phyloP scores from a whole-genome alignment of 2,888 invertebrate species.

The Microctonus brassicae region DNA sequence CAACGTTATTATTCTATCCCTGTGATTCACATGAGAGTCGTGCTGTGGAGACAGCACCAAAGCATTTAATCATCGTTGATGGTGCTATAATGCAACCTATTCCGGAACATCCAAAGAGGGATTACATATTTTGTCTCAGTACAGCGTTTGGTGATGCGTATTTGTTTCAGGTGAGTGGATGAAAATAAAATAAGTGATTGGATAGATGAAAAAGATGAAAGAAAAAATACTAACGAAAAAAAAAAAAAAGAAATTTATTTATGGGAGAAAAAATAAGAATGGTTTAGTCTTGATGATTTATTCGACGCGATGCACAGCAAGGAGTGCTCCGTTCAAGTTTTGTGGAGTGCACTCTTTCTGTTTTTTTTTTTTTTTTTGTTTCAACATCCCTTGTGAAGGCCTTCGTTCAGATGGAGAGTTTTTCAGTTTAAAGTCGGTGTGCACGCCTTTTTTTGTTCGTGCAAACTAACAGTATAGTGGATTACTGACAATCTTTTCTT shows the following conservation, averaged over 20 bases:
- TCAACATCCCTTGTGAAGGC: not conserved
- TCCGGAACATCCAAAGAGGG: slow-evolving; percentile 98
- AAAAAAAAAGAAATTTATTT: not conserved
- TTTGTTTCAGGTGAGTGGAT: slow-evolving; percentile 84
- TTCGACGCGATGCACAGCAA: not conserved
- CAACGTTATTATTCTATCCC: slow-evolving; percentile 94
- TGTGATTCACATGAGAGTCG: slow-evolving; percentile 93
- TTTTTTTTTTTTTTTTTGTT: slow-evolving; percentile 4
- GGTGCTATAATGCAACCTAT: slow-evolving; percentile 98
- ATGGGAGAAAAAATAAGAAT: not conserved
- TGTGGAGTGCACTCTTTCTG: not conserved
- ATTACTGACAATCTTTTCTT: slow-evolving; percentile 10
- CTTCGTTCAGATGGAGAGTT: not conserved
- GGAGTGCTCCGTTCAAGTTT: slow-evolving; percentile 2
- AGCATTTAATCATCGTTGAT: slow-evolving; percentile 95
- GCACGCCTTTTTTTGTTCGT: not conserved
- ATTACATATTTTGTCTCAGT: slow-evolving; percentile 97
- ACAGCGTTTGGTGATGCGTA: slow-evolving; percentile 98
- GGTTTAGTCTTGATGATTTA: slow-evolving; percentile 7
- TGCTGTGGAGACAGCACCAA: slow-evolving; percentile 92
- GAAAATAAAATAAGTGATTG: not conserved
- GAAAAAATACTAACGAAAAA: not conserved
- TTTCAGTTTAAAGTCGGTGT: not conserved
- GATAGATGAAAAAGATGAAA: not conserved
- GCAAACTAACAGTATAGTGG: not conserved